Evolutionary conservation across 2,797 vertebrate genomes (phyloP).

Genomic region (Gallinago stenura): DNA sequence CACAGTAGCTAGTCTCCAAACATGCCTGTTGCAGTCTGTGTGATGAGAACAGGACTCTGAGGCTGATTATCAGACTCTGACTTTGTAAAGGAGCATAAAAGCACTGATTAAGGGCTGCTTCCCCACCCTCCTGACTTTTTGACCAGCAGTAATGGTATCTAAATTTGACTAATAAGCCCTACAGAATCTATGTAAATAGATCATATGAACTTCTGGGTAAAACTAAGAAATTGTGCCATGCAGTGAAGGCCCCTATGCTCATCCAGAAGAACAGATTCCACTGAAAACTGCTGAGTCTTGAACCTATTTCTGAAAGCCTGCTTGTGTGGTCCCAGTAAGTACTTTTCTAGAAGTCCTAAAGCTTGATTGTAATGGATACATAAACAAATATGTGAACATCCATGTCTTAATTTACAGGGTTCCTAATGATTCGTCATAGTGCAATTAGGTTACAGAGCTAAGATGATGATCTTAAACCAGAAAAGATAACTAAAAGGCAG

Average conservation of each 20-base stretch:
- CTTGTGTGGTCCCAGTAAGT: background rate
- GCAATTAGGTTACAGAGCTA: background rate
- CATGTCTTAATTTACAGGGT: background rate
- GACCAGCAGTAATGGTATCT: background rate
- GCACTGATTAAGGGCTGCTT: background rate
- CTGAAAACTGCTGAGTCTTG: background rate
- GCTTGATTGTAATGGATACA: background rate
- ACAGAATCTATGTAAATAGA: background rate
- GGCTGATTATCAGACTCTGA: background rate
- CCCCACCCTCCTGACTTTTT: accelerated
- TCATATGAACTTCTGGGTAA: background rate
- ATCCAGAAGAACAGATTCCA: background rate
- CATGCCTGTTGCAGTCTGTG: background rate
- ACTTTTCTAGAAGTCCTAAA: background rate
- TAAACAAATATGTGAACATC: background rate
- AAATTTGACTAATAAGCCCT: background rate
- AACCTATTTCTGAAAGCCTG: background rate
- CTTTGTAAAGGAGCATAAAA: background rate
- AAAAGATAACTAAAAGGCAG: background rate
- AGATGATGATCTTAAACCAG: background rate
- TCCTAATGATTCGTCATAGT: background rate
- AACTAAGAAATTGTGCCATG: background rate
- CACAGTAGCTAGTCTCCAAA: background rate
- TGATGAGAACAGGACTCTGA: background rate
- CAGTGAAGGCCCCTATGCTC: background rate